Percentiles rank a stretch among this genome's conserved stretches.
Evolutionary conservation across 2,888 invertebrate species (phyloP).

Genomic region (Conomelus anceps): DNA sequence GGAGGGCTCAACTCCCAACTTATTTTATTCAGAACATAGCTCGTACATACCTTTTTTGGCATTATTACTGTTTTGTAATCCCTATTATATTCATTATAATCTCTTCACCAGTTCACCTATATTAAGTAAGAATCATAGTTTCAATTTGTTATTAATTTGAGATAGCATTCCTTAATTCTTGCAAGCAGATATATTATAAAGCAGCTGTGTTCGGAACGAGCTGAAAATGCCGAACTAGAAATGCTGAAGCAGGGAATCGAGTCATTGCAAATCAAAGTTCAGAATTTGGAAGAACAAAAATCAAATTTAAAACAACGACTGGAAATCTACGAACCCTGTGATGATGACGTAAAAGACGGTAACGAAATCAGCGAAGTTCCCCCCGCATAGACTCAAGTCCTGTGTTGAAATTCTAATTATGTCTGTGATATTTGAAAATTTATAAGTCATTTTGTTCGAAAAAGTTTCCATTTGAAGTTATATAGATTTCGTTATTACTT

Average conservation of each 20-base stretch:
- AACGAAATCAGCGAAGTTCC: neutral
- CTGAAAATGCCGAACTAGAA: conserved; percentile 44
- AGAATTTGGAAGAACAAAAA: conserved; percentile 55
- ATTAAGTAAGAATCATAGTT: neutral
- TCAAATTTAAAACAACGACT: conserved; percentile 24
- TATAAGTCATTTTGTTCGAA: neutral
- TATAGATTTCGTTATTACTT: neutral
- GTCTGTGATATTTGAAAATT: neutral
- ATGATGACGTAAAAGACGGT: conserved; percentile 14
- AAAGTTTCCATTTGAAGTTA: neutral
- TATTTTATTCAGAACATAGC: too few relatives aligned
- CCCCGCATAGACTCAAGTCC: neutral
- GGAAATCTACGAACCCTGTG: conserved; percentile 22
- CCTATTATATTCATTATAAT: too few relatives aligned
- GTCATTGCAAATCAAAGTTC: conserved; percentile 52
- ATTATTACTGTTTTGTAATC: too few relatives aligned
- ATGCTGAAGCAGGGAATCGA: conserved; percentile 49
- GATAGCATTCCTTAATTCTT: conserved; percentile 15
- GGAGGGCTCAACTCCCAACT: too few relatives aligned
- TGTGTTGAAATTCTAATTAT: neutral
- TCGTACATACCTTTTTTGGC: too few relatives aligned
- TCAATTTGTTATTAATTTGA: neutral
- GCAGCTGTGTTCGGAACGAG: conserved; percentile 42
- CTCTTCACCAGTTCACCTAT: neutral
- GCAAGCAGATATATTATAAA: conserved; percentile 47